Conservation (phyloP, 2,797 vertebrate species). For the Phrynocephalus vlangalii region DNA sequence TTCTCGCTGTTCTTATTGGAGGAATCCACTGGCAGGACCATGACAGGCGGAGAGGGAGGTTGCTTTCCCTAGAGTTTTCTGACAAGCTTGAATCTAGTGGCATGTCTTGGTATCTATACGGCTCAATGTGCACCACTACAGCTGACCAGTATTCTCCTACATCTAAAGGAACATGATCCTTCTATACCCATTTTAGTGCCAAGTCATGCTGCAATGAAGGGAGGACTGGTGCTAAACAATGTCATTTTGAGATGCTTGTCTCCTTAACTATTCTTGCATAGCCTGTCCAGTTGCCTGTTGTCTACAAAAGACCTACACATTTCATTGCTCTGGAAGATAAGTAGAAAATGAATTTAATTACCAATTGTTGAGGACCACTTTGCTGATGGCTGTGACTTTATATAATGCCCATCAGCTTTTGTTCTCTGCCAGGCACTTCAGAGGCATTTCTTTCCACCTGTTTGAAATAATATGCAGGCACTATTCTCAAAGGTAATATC, state of each 20-base stretch:
- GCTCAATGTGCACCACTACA: background rate
- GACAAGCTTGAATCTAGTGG: background rate
- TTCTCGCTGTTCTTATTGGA: too few species aligned
- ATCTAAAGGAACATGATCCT: background rate
- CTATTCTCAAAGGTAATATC: slow-evolving; percentile 44
- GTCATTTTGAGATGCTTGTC: background rate
- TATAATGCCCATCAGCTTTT: slow-evolving; percentile 4
- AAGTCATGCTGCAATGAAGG: background rate
- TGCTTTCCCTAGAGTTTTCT: background rate
- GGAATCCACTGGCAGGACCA: background rate
- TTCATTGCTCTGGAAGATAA: slow-evolving; percentile 20
- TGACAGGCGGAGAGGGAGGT: background rate
- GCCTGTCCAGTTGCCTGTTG: background rate
- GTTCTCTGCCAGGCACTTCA: slow-evolving; percentile 41
- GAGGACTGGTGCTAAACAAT: background rate
- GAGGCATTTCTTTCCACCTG: slow-evolving; percentile 25
- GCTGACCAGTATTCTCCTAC: background rate
- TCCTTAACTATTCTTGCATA: background rate
- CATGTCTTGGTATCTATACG: background rate
- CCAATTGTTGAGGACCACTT: background rate
- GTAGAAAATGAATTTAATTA: background rate
- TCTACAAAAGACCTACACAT: background rate
- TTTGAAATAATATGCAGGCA: slow-evolving; percentile 16
- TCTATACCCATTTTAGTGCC: background rate
- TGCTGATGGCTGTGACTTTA: slow-evolving; percentile 6